Base-by-base conservation (phyloP, 2,797 vertebrate species). In the Streptopelia turtur region DNA sequence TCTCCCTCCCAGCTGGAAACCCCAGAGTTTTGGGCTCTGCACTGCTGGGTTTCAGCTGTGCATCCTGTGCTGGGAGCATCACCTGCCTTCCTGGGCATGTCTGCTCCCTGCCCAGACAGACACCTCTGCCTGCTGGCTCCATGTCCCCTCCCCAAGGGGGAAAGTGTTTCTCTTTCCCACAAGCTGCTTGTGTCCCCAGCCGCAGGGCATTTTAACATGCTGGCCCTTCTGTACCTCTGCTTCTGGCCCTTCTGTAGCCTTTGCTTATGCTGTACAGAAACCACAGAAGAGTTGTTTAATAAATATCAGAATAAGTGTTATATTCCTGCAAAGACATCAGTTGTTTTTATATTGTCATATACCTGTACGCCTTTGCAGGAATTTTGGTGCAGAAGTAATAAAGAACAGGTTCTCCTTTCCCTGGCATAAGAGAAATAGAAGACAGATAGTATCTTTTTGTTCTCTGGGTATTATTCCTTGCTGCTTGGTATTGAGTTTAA, bases 401-500 rank as follows among this genome's bases (percentile, higher is more conserved):
- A 83, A 49, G 56, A 37, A 31, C n/a, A 53, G 16, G 10, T 63
- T 91, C 8, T 1, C 2, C 5, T 83, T 90, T 71, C 23, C 4
- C 59, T 35, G 63, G 27, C 4, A 1, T 31, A 84, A 55, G 25
- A 50, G 71, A 49, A 89, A 53, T n/a, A 69, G 71, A 57, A 68
- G 71, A 37, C 22, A 60, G 60, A 92, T 78, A n/a, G 13, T 59
- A 63, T 91, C 79, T 95, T 25, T 92, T 85, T 92, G 52, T 83
- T 94, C 69, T 69, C 65, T 91, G 71, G 13, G 5, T 89, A 71
- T 93, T 90, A 79, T 53, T 87, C 22, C 61, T 90, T 91, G 71
- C 84, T 85, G 60, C 64, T 87, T 93, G 78, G 31, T 82, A 43
- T 63, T 60, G 57, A 80, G 60, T 93, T 94, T 94, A 94, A 94